These are phyloP conservation scores for Hipparchia sbordonii DNA, from an alignment of 2,888 invertebrate genomes.

Conservation along the genomic window DNA sequence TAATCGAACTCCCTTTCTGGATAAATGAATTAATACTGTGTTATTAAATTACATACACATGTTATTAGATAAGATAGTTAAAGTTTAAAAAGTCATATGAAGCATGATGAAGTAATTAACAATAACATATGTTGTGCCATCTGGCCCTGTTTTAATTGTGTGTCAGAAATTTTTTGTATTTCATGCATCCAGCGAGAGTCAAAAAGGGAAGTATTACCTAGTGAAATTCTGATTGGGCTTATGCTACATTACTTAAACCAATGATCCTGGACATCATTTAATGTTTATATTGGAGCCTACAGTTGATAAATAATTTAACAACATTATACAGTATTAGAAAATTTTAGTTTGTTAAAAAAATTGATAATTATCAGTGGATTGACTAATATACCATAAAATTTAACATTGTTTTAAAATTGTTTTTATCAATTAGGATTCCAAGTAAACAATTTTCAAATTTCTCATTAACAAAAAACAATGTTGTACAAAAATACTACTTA, in stretches of 20 bases:
- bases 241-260: background rate
- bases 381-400: too few species aligned
- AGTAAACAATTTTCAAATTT: too few species aligned
- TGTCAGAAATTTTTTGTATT: too few species aligned
- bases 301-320: background rate
- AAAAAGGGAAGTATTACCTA: too few species aligned
- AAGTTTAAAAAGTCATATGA: background rate
- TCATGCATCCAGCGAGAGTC: too few species aligned
- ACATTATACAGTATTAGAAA: background rate
- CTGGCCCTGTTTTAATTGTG: too few species aligned
- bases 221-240: too few species aligned
- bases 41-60: constrained; percentile 13
- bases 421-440: too few species aligned
- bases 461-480: too few species aligned
- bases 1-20: background rate
- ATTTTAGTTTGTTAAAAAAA: background rate
- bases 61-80: background rate
- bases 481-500: too few species aligned
- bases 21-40: background rate
- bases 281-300: background rate
- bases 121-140: too few species aligned
- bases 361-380: background rate
- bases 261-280: background rate
- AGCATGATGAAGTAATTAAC: background rate
- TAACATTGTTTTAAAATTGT: too few species aligned